Percentiles rank a stretch among this genome's conserved stretches.
These are phyloP conservation scores for Mycteria americana DNA, from an alignment of 2,797 vertebrate genomes.

Conservation along the genomic window DNA sequence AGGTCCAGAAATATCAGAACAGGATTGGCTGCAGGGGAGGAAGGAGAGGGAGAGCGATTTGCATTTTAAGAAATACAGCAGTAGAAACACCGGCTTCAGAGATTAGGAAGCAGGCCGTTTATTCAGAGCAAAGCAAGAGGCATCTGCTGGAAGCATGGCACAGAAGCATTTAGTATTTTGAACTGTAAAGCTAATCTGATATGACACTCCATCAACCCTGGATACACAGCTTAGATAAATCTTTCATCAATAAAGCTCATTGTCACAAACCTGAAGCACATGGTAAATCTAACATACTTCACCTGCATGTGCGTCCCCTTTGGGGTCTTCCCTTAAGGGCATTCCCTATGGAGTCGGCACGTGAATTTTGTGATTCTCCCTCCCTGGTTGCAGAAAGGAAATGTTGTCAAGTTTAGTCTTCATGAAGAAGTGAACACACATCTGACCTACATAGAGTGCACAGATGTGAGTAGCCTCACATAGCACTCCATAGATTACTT, in stretches of 20 bases:
- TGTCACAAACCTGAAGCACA: not conserved
- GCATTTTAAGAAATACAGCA: not conserved
- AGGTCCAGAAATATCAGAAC: not conserved
- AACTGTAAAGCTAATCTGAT: slow-evolving; percentile 20
- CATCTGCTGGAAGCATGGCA: slow-evolving; percentile 9
- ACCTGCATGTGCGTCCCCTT: not conserved
- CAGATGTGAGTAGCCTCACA: slow-evolving; percentile 31
- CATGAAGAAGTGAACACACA: not conserved
- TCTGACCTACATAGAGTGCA: slow-evolving; percentile 64
- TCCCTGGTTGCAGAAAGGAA: not conserved
- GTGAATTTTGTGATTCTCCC: not conserved
- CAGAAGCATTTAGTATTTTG: not conserved
- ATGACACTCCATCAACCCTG: not conserved
- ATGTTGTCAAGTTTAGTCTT: slow-evolving; percentile 45
- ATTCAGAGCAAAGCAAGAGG: not conserved
- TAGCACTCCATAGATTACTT: not conserved
- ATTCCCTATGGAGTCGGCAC: not conserved
- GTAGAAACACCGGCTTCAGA: not conserved
- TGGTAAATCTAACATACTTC: not conserved
- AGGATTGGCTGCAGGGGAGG: not conserved
- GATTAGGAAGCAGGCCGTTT: not conserved
- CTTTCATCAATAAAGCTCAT: not conserved
- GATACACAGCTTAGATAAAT: not conserved
- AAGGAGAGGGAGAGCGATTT: not conserved
- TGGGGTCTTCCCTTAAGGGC: not conserved